These are phyloP conservation scores for Drosophila fulvimacula DNA, from an alignment of 2,888 invertebrate species.

Conservation along the genomic window DNA sequence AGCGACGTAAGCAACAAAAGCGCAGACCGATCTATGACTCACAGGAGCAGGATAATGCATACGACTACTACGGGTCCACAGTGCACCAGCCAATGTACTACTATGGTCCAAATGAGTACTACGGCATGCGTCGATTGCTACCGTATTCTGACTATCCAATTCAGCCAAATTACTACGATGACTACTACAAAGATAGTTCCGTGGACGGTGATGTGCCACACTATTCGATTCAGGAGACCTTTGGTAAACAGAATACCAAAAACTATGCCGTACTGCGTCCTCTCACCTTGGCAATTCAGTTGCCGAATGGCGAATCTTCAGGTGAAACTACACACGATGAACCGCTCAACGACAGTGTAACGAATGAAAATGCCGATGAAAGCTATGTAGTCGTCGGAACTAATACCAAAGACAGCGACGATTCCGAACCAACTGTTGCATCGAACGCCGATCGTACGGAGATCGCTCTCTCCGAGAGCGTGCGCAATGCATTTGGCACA, in stretches of 20 bases:
- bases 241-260: conserved; percentile 40
- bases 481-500: conserved; percentile 63
- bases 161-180: conserved; percentile 38
- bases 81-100: conserved; percentile 51
- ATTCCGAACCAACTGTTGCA: conserved; percentile 11
- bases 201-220: background rate
- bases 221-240: background rate
- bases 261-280: conserved; percentile 55
- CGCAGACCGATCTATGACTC: conserved; percentile 43
- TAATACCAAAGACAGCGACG: conserved; percentile 8
- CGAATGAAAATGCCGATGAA: conserved; percentile 19
- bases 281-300: conserved; percentile 19
- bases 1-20: conserved; percentile 59
- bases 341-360: background rate
- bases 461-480: conserved; percentile 49
- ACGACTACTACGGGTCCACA: conserved; percentile 40
- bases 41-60: conserved; percentile 41
- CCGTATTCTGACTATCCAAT: conserved; percentile 34
- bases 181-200: conserved; percentile 2
- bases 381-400: background rate
- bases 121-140: conserved; percentile 51
- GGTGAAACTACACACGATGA: background rate
- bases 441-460: conserved; percentile 11
- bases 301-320: conserved; percentile 6
- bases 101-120: conserved; percentile 51